phyloP scores from a whole-genome alignment of 1,140 invertebrate genomes.

The Microplitis demolitor region DNA sequence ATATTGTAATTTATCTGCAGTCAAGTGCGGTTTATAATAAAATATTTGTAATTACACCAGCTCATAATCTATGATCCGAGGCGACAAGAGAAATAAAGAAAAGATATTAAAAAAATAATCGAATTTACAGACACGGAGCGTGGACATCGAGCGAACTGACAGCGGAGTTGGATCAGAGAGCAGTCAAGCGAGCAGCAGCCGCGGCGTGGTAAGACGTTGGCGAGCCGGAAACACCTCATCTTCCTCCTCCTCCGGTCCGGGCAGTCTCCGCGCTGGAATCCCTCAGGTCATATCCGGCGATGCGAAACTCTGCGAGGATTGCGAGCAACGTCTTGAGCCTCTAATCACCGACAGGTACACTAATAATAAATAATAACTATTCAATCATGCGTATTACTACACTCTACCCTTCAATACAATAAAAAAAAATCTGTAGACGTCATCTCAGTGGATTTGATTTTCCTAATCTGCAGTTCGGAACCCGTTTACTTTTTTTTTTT shows the following conservation, averaged over 20 bases:
- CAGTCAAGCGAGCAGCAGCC: conserved; percentile 80
- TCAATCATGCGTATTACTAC: background rate
- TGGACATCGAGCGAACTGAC: conserved; percentile 85
- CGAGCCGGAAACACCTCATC: conserved; percentile 42
- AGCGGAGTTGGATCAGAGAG: conserved; percentile 93
- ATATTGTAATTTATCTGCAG: no score
- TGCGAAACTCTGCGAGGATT: conserved; percentile 58
- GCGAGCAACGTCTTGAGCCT: conserved; percentile 56
- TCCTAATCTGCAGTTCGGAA: no score
- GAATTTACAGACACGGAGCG: conserved; percentile 54
- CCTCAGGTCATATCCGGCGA: conserved; percentile 52
- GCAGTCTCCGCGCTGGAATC: conserved; percentile 46
- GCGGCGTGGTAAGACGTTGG: conserved; percentile 51
- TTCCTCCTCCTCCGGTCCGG: conserved; percentile 40
- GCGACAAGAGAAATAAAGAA: background rate
- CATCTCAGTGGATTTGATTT: no score
- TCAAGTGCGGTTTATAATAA: no score
- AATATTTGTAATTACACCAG: no score
- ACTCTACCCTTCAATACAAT: no score
- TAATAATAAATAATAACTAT: background rate
- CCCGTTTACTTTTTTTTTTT: no score
- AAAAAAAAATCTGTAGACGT: no score
- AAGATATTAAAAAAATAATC: conserved; percentile 23
- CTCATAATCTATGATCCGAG: no score
- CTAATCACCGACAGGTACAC: conserved; percentile 55